phyloP scores from a whole-genome alignment of 2,888 invertebrate species.

The Leptopilina syphax region DNA sequence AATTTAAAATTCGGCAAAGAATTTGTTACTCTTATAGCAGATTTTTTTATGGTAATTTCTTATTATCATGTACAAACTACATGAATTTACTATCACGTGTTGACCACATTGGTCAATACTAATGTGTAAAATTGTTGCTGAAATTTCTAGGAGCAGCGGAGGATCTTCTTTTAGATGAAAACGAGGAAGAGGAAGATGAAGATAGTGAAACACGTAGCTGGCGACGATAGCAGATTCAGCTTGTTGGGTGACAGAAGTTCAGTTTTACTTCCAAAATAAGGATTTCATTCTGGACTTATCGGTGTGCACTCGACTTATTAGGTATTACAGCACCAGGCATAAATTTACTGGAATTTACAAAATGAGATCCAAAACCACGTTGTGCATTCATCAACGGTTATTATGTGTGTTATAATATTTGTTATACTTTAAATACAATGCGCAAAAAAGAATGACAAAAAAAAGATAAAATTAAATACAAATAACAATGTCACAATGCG shows the following conservation, averaged over 20 bases:
- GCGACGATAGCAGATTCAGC: constrained; percentile 85
- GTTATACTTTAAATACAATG: constrained; percentile 60
- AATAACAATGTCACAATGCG: constrained; percentile 53
- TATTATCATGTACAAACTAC: too few species aligned
- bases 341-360: constrained; percentile 62
- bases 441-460: constrained; percentile 47
- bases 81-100: too few species aligned
- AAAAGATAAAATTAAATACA: constrained; percentile 44
- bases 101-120: neutral
- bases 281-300: constrained; percentile 60
- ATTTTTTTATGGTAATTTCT: too few species aligned
- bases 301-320: constrained; percentile 59
- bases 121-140: neutral
- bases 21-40: too few species aligned
- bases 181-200: constrained; percentile 92
- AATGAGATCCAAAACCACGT: constrained; percentile 58
- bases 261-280: constrained; percentile 62
- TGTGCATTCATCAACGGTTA: constrained; percentile 60
- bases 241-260: constrained; percentile 61
- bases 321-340: constrained; percentile 63
- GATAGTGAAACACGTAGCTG: constrained; percentile 91
- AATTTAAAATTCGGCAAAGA: too few species aligned
- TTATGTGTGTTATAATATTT: constrained; percentile 73
- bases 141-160: constrained; percentile 69
- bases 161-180: constrained; percentile 86